phyloP scores from a whole-genome alignment of 2,888 invertebrate genomes.

The Melipona beecheii region DNA sequence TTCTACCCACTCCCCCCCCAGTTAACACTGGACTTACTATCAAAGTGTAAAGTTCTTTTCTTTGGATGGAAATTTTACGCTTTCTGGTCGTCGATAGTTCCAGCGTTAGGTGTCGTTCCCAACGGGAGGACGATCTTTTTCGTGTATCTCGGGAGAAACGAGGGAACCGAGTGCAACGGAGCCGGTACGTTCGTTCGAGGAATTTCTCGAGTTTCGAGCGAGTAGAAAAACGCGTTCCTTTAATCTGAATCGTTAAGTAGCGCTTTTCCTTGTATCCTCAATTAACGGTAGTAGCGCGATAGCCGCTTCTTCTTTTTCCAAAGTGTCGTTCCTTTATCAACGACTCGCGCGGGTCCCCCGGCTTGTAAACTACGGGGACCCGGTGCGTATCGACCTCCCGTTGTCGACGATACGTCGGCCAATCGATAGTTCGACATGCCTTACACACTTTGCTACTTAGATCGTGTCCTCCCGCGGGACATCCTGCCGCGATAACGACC shows the following conservation, averaged over 20 bases:
- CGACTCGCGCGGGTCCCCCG: conserved; percentile 23
- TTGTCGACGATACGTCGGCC: conserved; percentile 69
- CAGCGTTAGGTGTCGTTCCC: too few species aligned
- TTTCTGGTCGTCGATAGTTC: too few species aligned
- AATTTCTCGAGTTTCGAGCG: conserved; percentile 14
- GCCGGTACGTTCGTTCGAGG: neutral
- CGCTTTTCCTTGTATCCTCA: conserved; percentile 44
- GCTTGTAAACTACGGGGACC: conserved; percentile 38
- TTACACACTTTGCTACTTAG: conserved; percentile 79
- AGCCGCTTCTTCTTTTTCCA: conserved; percentile 20
- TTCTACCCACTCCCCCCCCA: too few species aligned
- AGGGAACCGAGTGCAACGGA: neutral
- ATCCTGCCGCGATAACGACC: conserved; percentile 73
- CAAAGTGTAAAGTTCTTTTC: too few species aligned
- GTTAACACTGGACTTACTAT: too few species aligned
- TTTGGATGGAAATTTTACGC: too few species aligned
- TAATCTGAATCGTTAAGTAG: conserved; percentile 48
- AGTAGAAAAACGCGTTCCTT: conserved; percentile 46
- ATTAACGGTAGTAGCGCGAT: conserved; percentile 55
- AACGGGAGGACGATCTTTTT: neutral
- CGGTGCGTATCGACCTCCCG: conserved; percentile 59
- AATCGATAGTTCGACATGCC: conserved; percentile 72
- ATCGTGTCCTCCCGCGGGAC: conserved; percentile 69
- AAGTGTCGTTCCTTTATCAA: conserved; percentile 48
- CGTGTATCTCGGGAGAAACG: neutral